Conservation (phyloP, 2,797 vertebrate genomes). For the Eutrigla gurnardus region DNA sequence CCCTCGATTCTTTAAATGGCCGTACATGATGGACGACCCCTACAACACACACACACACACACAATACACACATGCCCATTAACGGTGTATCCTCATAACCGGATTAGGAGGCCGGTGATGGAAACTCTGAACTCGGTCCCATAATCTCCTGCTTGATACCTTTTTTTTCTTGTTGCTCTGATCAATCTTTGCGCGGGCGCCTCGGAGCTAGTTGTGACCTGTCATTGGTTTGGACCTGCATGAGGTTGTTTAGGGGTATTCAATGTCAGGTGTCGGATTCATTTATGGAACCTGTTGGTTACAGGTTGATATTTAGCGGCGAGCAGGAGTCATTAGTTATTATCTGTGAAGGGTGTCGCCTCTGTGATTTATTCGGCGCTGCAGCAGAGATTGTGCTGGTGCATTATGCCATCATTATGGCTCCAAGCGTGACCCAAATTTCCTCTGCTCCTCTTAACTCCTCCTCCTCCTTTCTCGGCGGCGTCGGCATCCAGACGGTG, state of each 20-base stretch:
- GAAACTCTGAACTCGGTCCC: constrained; percentile 51
- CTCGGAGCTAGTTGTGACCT: constrained; percentile 64
- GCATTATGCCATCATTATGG: constrained; percentile 72
- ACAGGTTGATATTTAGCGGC: constrained; percentile 54
- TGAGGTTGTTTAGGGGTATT: constrained; percentile 35
- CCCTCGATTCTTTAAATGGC: constrained; percentile 48
- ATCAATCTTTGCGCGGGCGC: constrained; percentile 74
- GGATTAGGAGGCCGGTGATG: constrained; percentile 72
- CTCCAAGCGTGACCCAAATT: constrained; percentile 78
- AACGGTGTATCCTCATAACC: constrained; percentile 66
- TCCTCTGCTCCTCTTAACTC: constrained; percentile 37
- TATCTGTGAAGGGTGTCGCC: constrained; percentile 71
- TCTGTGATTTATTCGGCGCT: constrained; percentile 70
- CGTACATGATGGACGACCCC: constrained; percentile 71
- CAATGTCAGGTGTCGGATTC: constrained; percentile 59
- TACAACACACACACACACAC: constrained; percentile 31
- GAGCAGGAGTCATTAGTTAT: constrained; percentile 68
- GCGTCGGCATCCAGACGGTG: constrained; percentile 55
- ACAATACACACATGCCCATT: constrained; percentile 54
- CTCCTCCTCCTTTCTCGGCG: constrained; percentile 6
- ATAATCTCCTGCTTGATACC: constrained; percentile 63
- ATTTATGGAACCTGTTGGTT: constrained; percentile 66
- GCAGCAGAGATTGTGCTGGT: constrained; percentile 60
- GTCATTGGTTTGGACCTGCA: constrained; percentile 36
- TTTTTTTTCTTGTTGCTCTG: constrained; percentile 60